Percentiles rank a stretch among this genome's conserved stretches.
Evolutionary conservation across 2,113 vertebrate genomes (phyloP).

Genomic region (Macaca mulatta): DNA sequence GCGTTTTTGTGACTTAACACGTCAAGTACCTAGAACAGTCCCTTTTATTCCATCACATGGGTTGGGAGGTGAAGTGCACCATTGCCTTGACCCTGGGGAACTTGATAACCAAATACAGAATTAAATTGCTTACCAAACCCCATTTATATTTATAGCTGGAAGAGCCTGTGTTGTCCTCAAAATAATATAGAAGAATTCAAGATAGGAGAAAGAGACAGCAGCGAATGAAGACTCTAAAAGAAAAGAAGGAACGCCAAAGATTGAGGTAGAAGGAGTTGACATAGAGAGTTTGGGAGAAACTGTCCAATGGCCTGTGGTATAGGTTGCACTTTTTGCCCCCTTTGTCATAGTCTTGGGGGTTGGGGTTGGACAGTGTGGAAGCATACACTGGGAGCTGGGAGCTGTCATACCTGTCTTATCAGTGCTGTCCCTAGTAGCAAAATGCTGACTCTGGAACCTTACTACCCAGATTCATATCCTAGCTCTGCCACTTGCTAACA

Average conservation of each 20-base stretch:
- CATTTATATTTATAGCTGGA: constrained; percentile 69
- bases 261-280: constrained; percentile 64
- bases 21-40: neutral
- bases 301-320: neutral
- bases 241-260: constrained; percentile 55
- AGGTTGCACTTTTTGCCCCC: neutral
- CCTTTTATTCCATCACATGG: neutral
- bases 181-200: constrained; percentile 61
- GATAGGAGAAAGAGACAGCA: constrained; percentile 61
- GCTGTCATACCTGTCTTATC: neutral
- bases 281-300: neutral
- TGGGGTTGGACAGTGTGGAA: neutral
- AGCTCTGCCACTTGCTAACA: neutral
- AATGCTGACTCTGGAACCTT: neutral
- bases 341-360: neutral
- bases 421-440: neutral
- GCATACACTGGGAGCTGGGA: neutral
- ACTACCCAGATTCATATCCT: neutral
- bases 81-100: constrained; percentile 18
- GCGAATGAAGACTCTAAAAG: constrained; percentile 74
- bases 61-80: neutral
- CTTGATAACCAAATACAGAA: constrained; percentile 40
- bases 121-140: constrained; percentile 54
- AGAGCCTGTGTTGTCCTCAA: constrained; percentile 54
- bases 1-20: neutral